Evolutionary conservation across 1,140 invertebrate species (phyloP).

Genomic region (Alviniconcha marisindica): DNA sequence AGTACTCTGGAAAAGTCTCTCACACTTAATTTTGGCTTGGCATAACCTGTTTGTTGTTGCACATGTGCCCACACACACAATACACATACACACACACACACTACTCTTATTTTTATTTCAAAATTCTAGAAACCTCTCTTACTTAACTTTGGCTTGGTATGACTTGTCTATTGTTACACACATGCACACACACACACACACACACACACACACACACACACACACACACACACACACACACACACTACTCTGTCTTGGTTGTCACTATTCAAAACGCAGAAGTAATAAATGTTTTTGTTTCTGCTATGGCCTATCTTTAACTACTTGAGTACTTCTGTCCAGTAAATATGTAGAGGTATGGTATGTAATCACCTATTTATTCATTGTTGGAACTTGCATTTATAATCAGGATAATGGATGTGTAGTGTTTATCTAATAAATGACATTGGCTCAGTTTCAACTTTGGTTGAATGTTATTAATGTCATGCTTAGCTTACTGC

Average conservation of each 20-base stretch:
- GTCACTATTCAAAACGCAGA: too few species aligned
- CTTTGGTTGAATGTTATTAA: too few species aligned
- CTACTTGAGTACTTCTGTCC: too few species aligned
- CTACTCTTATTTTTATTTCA: background rate
- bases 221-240: background rate
- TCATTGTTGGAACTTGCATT: background rate
- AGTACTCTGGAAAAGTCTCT: too few species aligned
- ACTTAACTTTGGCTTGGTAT: background rate
- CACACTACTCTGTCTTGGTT: background rate
- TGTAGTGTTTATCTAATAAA: too few species aligned
- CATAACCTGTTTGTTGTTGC: background rate
- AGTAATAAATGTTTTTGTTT: too few species aligned
- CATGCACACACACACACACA: background rate
- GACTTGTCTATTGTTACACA: background rate
- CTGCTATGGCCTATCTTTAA: too few species aligned
- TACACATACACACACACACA: background rate
- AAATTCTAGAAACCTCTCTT: background rate
- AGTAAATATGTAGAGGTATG: background rate
- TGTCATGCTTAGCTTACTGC: too few species aligned
- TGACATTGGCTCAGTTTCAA: too few species aligned
- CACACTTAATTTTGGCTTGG: background rate
- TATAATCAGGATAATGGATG: too few species aligned
- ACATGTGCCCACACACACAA: too few species aligned
- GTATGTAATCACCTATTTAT: background rate
- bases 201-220: background rate